Base-by-base conservation (phyloP, 2,888 invertebrate species). In the Dioctria rufipes region DNA sequence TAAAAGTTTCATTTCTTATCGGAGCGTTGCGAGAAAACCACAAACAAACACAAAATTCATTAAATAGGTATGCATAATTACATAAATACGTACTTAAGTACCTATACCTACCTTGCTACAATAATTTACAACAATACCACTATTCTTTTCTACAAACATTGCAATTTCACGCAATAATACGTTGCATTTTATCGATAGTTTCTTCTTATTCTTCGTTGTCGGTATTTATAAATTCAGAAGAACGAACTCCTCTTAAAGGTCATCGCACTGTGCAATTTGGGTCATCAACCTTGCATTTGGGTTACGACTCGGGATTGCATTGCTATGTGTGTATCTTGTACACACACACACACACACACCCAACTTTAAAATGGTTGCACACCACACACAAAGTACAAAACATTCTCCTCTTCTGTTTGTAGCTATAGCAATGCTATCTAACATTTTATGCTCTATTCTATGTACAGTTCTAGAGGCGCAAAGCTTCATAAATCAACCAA, bases 281-380 rank as follows among this genome's bases (percentile, higher is more conserved):
- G 88, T 87, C 88, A 88, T 88, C 87, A 88, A 88, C 88, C 88
- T 88, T 85, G 81, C 82, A 87, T 86, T 86, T 87, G 84, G 87
- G 87, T 87, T 87, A 87, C 73, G 80, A 81, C 78, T 82, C 60
- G 78, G 54, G 25, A 25, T 61, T 79, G 42, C 61, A 71, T 71
- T 71, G 58, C 37, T 42, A 43, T 51, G 65, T 37, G 40, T 77
- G 66, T 46, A 75, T 51, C 58, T 43, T 25, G 25, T 25, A 71
- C 13, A 43, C n/a, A 6, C 39, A 25, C 49, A 51, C 25, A 25
- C 25, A 25, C 25, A 25, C 54, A 54, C 54, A 54, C 54, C 6
- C 6, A 46, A n/a, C 54, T 54, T 25, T 73, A 73, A 40, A 71
- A 11, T 54, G 71, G 11, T 58, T 73, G 39, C 73, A 73, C 73